Evolutionary conservation across 2,113 vertebrate species (phyloP), one percentile per base, ranked within the genome.

Genomic region (Sander vitreus): DNA sequence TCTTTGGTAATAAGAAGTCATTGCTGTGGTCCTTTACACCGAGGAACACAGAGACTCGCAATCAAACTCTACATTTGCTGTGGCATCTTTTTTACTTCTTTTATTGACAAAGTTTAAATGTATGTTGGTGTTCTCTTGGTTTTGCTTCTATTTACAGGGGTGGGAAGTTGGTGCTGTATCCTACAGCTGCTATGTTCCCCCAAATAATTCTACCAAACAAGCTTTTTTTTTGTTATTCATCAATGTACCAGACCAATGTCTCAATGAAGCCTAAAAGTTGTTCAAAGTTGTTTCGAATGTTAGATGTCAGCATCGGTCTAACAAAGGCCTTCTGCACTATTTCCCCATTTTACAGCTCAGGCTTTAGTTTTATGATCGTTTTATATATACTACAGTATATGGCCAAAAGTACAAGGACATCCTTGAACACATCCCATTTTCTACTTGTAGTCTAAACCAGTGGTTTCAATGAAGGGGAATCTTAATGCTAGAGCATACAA

Each of bases 1-100:
- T 63, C 78, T 64, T n/a, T 76, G 85, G 88, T 57, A 77, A 85
- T 75, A 87, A 73, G 73, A 73, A 50, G 58, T 63, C 84, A 78
- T 55, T 74, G 48, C 77, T 55, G 36, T 27, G 71, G 10, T 67
- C 45, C 63, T 76, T 67, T 70, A 39, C 51, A 53, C 45, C 12
- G 16, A 47, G 54, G 39, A 39, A 13, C 21, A 57, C 15, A 39
- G 19, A 53, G 21, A 23, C 30, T 13, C 18, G 0, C 64, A 83
- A 58, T 21, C 21, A 78, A 43, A 63, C 9, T 3, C 19, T 3
- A 19, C 0, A 48, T 80, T 73, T 75, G 59, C 60, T 9, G 63
- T 23, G 73, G 59, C 12, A 63, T 12, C n/a, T 33, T 71, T 71
- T 72, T 73, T n/a, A 18, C 64, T 55, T 80, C n/a, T 58, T 54